Evolutionary conservation across 2,888 invertebrate species (phyloP), one percentile per base, ranked within the genome.

Genomic region (Drosophila emarginata): DNA sequence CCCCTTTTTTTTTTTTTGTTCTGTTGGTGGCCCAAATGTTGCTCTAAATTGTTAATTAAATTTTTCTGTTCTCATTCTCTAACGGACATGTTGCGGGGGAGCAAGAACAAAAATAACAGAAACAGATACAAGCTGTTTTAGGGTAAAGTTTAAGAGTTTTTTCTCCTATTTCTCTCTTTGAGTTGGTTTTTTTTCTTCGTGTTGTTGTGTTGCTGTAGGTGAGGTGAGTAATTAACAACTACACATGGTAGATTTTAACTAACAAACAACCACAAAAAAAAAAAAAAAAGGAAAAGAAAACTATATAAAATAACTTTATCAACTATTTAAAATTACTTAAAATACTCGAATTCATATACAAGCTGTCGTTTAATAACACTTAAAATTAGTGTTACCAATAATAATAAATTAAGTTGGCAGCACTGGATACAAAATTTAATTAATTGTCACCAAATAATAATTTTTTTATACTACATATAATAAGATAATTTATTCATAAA

Each of bases 11-110:
- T 6, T 14, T 39, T 59, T 50, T 57, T 61, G 50, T 71, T 67
- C 11, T 59, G 61, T 68, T 64, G 51, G 53, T 72, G 61, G 64
- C 78, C 70, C 61, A 71, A 88, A 88, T 87, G 78, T 74, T 78
- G 64, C 74, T 80, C 67, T 78, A 82, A 82, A 82, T 82, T 82
- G 80, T 88, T 82, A 82, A 82, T 82, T 82, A 88, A 76, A 87
- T 88, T 87, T 83, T 77, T 71, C 67, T 80, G 64, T 70, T 67
- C 75, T 69, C 68, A 72, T 82, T 74, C 63, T 77, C 66, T 37
- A 68, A 69, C 67, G 78, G 72, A 75, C 86, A 77, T 82, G 79
- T 85, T 45, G 40, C 14, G 53, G 32, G 15, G 14, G 53, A 14
- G 28, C 14, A 40, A 39, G 7, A 23, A 26, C 7, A 23, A 26